Conservation (phyloP, 2,113 vertebrate genomes). For the Podarcis muralis region DNA sequence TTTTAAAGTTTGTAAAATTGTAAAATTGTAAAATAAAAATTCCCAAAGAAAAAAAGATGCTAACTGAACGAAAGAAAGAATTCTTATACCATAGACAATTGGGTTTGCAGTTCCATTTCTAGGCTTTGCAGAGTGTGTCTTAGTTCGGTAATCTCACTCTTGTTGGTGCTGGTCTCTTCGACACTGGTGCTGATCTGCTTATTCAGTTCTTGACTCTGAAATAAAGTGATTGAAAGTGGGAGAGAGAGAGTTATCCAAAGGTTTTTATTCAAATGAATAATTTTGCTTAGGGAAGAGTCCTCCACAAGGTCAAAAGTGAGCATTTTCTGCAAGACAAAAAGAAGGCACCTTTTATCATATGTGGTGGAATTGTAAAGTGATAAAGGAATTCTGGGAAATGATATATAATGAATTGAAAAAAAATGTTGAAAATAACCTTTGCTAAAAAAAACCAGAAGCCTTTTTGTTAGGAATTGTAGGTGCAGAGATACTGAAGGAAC, state of each 20-base stretch:
- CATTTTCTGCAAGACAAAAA: background rate
- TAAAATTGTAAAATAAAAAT: too few relatives aligned
- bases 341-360: too few relatives aligned
- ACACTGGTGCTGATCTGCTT: slow-evolving; percentile 27
- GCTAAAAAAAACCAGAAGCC: too few relatives aligned
- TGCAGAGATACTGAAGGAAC: too few relatives aligned
- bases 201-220: slow-evolving; percentile 42
- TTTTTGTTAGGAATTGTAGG: too few relatives aligned
- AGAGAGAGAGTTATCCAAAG: background rate
- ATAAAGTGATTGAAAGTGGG: background rate
- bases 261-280: background rate
- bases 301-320: background rate
- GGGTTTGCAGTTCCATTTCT: slow-evolving; percentile 53
- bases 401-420: too few relatives aligned
- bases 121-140: slow-evolving; percentile 39
- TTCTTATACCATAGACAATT: slow-evolving; percentile 29
- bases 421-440: too few relatives aligned
- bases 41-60: too few relatives aligned
- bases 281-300: background rate
- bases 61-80: background rate
- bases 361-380: too few relatives aligned
- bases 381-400: too few relatives aligned
- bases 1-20: too few relatives aligned
- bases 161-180: slow-evolving; percentile 24
- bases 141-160: slow-evolving; percentile 42